Conservation (phyloP, 2,113 vertebrate genomes). For the Hystrix cristata region DNA sequence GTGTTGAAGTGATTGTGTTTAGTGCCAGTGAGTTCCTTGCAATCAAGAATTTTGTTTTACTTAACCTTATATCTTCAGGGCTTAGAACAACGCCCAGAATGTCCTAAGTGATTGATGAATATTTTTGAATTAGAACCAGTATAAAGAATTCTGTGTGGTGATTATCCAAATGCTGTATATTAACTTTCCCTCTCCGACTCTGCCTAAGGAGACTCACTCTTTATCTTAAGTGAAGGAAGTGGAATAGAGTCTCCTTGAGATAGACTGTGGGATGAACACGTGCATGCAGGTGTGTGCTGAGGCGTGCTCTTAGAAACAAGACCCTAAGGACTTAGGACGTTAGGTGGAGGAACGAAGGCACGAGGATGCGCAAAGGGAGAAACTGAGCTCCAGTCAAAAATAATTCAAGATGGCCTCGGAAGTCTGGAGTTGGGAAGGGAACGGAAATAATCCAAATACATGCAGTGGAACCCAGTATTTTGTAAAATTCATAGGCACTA, state of each 20-base stretch:
- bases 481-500: background rate
- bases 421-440: background rate
- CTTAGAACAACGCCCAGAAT: background rate
- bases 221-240: background rate
- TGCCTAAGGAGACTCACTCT: background rate
- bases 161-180: background rate
- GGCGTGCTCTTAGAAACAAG: background rate
- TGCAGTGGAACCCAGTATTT: background rate
- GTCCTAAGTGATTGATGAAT: slow-evolving; percentile 4
- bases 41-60: background rate
- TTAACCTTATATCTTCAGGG: background rate
- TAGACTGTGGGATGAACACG: background rate
- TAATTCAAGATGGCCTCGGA: background rate
- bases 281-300: background rate
- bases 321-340: too few species aligned
- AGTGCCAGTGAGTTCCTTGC: background rate
- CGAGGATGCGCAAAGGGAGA: background rate
- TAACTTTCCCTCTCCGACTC: background rate
- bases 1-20: background rate
- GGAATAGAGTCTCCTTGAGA: background rate
- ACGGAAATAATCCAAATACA: background rate
- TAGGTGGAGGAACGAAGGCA: background rate
- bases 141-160: background rate
- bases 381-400: background rate
- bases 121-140: background rate